Evolutionary conservation across 2,888 invertebrate genomes (phyloP), one percentile per base, ranked within the genome.

Genomic region (Trichacis sp.): DNA sequence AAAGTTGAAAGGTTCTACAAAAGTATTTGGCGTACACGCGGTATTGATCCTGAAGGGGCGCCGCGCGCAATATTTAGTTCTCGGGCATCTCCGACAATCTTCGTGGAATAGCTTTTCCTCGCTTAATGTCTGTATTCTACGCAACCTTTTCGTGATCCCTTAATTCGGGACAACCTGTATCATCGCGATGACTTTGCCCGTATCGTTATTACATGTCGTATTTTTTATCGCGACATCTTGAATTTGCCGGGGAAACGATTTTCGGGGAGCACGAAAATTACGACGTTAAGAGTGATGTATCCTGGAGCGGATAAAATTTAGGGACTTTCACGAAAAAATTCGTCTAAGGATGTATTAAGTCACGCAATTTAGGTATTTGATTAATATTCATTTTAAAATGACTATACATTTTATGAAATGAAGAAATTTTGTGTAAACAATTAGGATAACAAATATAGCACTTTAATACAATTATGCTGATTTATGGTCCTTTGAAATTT

Each of bases 31-130:
- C 64, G 74, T 73, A 74, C 76, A 73, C 74, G 72, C 72, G 75
- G 81, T 83, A 83, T 83, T 83, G 83, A 83, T 82, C 82, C 77
- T 66, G 73, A 77, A 79, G 77, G 75, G 77, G 78, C 76, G 77
- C 78, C 77, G 79, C 79, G 80, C 80, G 78, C 79, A 78, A 72
- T 75, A 70, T 72, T 76, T 73, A 64, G 67, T 73, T 74, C 74
- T 78, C 77, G 78, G 78, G 72, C 73, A 80, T 79, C 79, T 80
- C 80, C 79, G 80, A 73, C 76, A 74, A 79, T 79, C 81, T 80
- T 81, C 81, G 80, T 76, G 72, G 69, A 75, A 76, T 77, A 81
- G 77, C 77, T 77, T 79, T 76, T 77, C 76, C 78, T 73, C 64
- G 71, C 73, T 74, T 76, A 74, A 78, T 71, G 78, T 77, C 77